These are phyloP conservation scores for Archocentrus centrarchus DNA, from an alignment of 2,113 vertebrate species.

Conservation along the genomic window DNA sequence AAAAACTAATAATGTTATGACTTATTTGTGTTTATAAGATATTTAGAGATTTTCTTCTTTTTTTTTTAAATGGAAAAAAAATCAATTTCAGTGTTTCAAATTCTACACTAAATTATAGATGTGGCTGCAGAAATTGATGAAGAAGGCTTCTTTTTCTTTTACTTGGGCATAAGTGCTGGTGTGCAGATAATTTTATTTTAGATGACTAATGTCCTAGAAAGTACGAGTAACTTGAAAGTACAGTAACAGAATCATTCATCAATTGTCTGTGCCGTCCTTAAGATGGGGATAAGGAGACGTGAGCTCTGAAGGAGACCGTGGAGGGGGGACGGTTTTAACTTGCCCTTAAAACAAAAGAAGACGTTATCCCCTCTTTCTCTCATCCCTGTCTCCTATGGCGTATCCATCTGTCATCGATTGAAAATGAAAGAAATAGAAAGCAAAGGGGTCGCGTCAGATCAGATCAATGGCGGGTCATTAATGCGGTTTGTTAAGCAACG, in stretches of 20 bases:
- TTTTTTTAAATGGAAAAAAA: slow-evolving; percentile 10
- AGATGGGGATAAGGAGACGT: slow-evolving; percentile 57
- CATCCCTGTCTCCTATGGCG: slow-evolving; percentile 73
- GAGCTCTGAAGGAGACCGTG: slow-evolving; percentile 68
- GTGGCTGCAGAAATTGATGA: neutral
- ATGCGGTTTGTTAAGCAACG: slow-evolving; percentile 83
- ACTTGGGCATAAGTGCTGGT: slow-evolving; percentile 1
- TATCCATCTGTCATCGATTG: slow-evolving; percentile 81
- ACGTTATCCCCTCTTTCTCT: slow-evolving; percentile 79
- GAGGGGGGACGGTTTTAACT: slow-evolving; percentile 77
- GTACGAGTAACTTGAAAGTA: slow-evolving; percentile 56
- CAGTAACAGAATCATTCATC: slow-evolving; percentile 64
- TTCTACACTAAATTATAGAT: neutral
- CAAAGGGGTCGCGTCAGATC: slow-evolving; percentile 74
- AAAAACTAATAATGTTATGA: slow-evolving; percentile 4
- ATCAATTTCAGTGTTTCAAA: slow-evolving; percentile 19
- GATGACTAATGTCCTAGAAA: slow-evolving; percentile 41
- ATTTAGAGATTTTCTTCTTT: slow-evolving; percentile 9
- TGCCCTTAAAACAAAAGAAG: slow-evolving; percentile 84
- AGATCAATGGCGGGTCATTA: slow-evolving; percentile 82
- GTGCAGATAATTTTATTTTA: slow-evolving; percentile 24
- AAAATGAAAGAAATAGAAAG: slow-evolving; percentile 83
- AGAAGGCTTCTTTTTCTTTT: neutral
- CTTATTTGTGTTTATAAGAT: slow-evolving; percentile 2
- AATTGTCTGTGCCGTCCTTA: slow-evolving; percentile 57